A percentile compares a stretch with the other conserved stretches of the same genome.
phyloP scores from a whole-genome alignment of 1,140 invertebrate species.

The Drosophila pectinifera region DNA sequence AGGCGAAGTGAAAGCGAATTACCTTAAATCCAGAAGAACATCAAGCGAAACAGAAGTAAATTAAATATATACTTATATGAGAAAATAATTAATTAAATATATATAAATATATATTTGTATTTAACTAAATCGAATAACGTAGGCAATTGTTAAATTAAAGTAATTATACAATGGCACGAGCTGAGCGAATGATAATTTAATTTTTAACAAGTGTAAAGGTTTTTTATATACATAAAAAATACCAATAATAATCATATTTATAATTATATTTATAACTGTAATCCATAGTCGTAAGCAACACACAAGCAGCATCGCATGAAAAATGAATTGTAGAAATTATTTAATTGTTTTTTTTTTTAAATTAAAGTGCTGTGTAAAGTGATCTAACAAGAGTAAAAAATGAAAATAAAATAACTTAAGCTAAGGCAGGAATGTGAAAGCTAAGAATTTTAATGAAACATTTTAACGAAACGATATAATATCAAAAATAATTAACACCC shows the following conservation, averaged over 20 bases:
- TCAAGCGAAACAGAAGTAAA: conserved; percentile 57
- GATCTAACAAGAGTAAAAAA: conserved; percentile 41
- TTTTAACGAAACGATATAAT: conserved; percentile 36
- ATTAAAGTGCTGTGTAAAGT: conserved; percentile 27
- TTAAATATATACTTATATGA: conserved; percentile 16
- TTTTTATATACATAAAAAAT: conserved; percentile 38
- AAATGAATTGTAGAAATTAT: conserved; percentile 34
- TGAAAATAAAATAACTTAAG: conserved; percentile 16
- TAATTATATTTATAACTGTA: conserved; percentile 43
- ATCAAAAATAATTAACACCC: conserved; percentile 11
- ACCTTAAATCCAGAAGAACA: conserved; percentile 60
- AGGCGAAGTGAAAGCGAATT: conserved; percentile 48
- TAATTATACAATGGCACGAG: conserved; percentile 70
- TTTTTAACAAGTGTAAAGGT: conserved; percentile 53
- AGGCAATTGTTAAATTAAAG: conserved; percentile 75
- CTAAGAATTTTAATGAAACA: conserved; percentile 41
- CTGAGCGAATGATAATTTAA: conserved; percentile 57
- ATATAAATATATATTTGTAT: conserved; percentile 54
- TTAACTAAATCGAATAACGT: conserved; percentile 57
- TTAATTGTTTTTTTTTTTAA: conserved; percentile 42
- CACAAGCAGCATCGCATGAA: conserved; percentile 13
- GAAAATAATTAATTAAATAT: conserved; percentile 26
- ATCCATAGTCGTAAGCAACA: conserved; percentile 34
- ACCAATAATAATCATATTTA: conserved; percentile 39
- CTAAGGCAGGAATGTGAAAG: conserved; percentile 33